Evolutionary conservation across 2,797 vertebrate genomes (phyloP).

Genomic region (Spinus pinus): DNA sequence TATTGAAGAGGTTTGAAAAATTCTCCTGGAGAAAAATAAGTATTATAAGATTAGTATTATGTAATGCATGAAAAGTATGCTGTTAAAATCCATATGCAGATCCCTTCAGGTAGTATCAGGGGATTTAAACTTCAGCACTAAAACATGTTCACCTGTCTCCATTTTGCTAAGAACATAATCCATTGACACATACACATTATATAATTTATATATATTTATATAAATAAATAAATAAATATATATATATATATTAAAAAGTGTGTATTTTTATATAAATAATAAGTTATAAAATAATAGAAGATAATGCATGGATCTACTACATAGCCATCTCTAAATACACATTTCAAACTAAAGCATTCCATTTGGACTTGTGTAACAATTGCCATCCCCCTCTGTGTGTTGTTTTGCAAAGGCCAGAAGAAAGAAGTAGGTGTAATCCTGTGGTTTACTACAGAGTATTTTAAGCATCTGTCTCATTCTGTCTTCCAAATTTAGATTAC

Average conservation of each 20-base stretch:
- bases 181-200: not conserved
- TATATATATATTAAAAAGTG: not conserved
- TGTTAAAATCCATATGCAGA: not conserved
- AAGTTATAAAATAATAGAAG: not conserved
- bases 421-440: not conserved
- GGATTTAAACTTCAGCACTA: not conserved
- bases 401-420: not conserved
- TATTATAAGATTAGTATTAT: not conserved
- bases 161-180: not conserved
- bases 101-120: not conserved
- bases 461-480: not conserved
- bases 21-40: not conserved
- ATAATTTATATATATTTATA: not conserved
- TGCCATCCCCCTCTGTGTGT: accelerated
- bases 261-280: not conserved
- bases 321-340: not conserved
- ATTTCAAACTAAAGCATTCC: not conserved
- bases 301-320: not conserved
- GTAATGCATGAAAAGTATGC: not conserved
- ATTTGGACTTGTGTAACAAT: not conserved
- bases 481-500: not conserved
- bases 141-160: not conserved
- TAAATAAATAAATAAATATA: too few species aligned
- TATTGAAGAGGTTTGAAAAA: not conserved
- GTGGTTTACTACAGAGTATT: not conserved